Conservation (phyloP, 2,797 vertebrate genomes). For the Bradypus variegatus region DNA sequence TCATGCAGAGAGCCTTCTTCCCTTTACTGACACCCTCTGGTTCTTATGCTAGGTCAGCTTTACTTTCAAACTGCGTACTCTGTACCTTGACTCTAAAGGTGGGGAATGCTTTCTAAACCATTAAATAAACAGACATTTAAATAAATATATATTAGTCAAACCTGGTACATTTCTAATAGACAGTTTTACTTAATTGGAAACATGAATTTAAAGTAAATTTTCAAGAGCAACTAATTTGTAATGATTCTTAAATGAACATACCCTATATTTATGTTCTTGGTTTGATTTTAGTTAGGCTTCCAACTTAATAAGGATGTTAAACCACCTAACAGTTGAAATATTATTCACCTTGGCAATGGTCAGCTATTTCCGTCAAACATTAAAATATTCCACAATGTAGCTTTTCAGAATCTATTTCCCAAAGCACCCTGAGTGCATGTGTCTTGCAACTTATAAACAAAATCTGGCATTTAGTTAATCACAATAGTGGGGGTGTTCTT, state of each 20-base stretch:
- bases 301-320: neutral
- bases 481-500: neutral
- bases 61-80: conserved; percentile 31
- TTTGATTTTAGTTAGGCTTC: neutral
- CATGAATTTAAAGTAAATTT: conserved; percentile 49
- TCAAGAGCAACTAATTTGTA: conserved; percentile 8
- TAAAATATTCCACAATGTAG: conserved; percentile 18
- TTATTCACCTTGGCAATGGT: neutral
- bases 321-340: conserved; percentile 3
- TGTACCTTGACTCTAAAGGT: conserved; percentile 53
- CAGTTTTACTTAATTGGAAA: conserved; percentile 51
- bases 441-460: conserved; percentile 24
- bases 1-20: conserved; percentile 59
- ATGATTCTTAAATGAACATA: neutral
- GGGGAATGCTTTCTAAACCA: conserved; percentile 48
- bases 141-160: conserved; percentile 56
- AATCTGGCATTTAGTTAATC: neutral
- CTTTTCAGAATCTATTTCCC: neutral
- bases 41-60: conserved; percentile 54
- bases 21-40: conserved; percentile 72
- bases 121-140: conserved; percentile 47
- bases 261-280: neutral
- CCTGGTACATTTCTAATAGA: conserved; percentile 39
- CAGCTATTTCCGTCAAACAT: conserved; percentile 3
- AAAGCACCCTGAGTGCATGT: neutral